Percentiles rank a stretch among this genome's conserved stretches.
Evolutionary conservation across 2,113 vertebrate genomes (phyloP).

Genomic region (Pseudorhombus dupliciocellatus): DNA sequence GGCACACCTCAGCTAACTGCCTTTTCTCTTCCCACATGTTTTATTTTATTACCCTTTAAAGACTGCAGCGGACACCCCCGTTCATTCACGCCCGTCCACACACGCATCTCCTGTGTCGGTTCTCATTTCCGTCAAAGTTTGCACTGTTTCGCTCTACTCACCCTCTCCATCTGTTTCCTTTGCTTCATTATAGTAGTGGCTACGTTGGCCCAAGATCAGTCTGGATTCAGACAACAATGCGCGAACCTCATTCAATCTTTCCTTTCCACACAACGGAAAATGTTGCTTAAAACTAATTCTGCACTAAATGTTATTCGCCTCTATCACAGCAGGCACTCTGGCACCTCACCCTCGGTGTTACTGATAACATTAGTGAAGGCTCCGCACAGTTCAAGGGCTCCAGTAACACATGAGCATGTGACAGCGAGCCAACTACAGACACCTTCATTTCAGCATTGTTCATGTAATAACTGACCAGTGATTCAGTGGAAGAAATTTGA

Average conservation of each 20-base stretch:
- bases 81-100: not conserved
- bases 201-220: not conserved
- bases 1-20: constrained; percentile 9
- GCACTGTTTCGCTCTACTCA: not conserved
- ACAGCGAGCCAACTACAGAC: not conserved
- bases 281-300: not conserved
- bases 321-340: not conserved
- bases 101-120: not conserved
- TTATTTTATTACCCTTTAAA: not conserved
- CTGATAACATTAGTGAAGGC: not conserved
- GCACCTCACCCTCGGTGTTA: not conserved
- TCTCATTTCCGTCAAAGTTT: not conserved
- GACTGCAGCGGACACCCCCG: not conserved
- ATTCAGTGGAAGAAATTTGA: not conserved
- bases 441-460: not conserved
- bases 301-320: not conserved
- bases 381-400: not conserved
- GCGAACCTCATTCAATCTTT: not conserved
- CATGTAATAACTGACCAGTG: not conserved
- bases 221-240: not conserved
- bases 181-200: not conserved
- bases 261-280: not conserved
- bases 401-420: not conserved
- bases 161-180: constrained; percentile 15
- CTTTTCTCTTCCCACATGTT: not conserved